Base-by-base conservation (phyloP, 2,113 vertebrate genomes). In the Phyllopteryx taeniolatus region DNA sequence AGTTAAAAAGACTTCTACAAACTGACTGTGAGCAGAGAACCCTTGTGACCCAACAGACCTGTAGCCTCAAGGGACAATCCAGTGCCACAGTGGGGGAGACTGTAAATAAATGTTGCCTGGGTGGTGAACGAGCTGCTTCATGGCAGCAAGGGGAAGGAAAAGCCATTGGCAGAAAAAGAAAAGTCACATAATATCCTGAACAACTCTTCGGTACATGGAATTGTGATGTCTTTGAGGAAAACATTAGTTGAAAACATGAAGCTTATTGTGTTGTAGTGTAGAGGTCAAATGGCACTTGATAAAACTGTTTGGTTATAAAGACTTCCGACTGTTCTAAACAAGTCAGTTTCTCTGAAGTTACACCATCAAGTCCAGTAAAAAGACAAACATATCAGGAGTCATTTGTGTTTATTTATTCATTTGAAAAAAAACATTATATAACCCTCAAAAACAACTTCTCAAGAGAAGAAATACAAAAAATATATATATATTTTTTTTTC, bases 131-230 rank as follows among this genome's bases (percentile, higher is more conserved):
- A 13, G 17, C 51, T 10, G 61, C 19, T 57, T 39, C 17, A 49
- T 39, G 33, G 17, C 20, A 60, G 22, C 47, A n/a, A 59, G 19
- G 14, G 2, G 59, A 68, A 67, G 22, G 73, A 44, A 81, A 68
- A 67, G 17, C 43, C 14, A 20, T 43, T 62, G 31, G 44, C 66
- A 35, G 68, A 68, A 76, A 43, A 73, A 13, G 1, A 73, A 56
- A 67, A 22, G 11, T 70, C 72, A 70, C 49, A 75, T 79, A 74
- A 75, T 47, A 70, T 72, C 31, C 17, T 59, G 19, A 47, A 35
- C n/a, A 33, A 56, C 15, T 62, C 51, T 64, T 69, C 8, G 65
- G 59, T 61, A 0, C 56, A 61, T 35, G 70, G 54, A 64, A 61
- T 12, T 20, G 33, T 75, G 11, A 67, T 47, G 13, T 13, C 33